Evolutionary conservation across 2,797 vertebrate genomes (phyloP), one percentile per base, ranked within the genome.

Genomic region (Remorina albescens): DNA sequence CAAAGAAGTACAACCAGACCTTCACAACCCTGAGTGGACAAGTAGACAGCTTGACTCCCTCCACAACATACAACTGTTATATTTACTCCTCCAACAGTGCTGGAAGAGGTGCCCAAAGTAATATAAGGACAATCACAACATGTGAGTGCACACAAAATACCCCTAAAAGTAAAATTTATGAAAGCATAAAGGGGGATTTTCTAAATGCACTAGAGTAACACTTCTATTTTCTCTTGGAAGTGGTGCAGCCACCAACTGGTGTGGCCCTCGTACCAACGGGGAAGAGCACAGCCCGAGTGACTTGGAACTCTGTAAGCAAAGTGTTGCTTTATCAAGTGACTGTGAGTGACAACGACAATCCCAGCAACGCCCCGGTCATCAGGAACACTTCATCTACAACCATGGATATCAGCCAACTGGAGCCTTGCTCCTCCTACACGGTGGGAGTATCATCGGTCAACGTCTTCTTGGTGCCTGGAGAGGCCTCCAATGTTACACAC

Each of bases 391-490:
- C 90, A 0, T 0, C 1, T 9, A 88, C 80, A 5, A 25, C 2
- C 34, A 53, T 92, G 76, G 74, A 88, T 6, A 77, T 96, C 74
- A 56, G 37, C 16, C 65, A 84, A 15, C 90, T 96, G 82, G 76
- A 89, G 61, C 92, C 93, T 25, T 96, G 95, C 86, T 88, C 93
- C 74, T 87, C 54, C 55, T 96, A 95, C 83, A 91, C 76, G 3
- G 86, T 96, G 56, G 94, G 89, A 7, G 87, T 96, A 2, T 94
- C 94, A 16, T 95, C 95, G 3, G 0, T 93, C 53, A 95, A 94
- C 37, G 25, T 66, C 68, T 96, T 95, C 88, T 58, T 85, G 16
- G 63, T 81, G 13, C 76, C 92, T n/a, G 95, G 95, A 50, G 95
- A 96, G 77, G 9, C 94, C 7, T 47, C 53, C 1, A 76, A 68